A percentile compares a stretch with the other conserved stretches of the same genome.
These are phyloP conservation scores for Heliopora coerulea DNA, from an alignment of 92 coral and sea anemone genomes.

Conservation along the genomic window DNA sequence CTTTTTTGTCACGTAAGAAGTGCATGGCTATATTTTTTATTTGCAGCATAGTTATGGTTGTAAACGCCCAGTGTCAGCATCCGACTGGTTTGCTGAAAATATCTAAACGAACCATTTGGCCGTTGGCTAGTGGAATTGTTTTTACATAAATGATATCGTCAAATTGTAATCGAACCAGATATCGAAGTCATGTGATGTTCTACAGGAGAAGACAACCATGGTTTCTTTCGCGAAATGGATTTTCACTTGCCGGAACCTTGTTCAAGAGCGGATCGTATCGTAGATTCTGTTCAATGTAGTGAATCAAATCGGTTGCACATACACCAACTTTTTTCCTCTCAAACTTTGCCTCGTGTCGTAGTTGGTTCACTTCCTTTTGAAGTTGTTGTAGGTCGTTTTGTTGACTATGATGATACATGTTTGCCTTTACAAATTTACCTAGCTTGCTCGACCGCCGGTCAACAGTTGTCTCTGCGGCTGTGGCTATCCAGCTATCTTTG, in stretches of 20 bases:
- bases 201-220: slow-evolving; percentile 47
- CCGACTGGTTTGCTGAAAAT: too few species aligned
- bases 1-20: too few species aligned
- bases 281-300: slow-evolving; percentile 53
- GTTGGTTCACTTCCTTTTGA: slow-evolving; percentile 8
- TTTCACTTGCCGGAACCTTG: slow-evolving; percentile 63
- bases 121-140: background rate
- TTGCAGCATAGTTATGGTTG: background rate
- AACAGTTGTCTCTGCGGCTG: too few species aligned
- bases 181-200: background rate
- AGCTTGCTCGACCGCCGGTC: too few species aligned
- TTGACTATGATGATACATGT: slow-evolving; percentile 6
- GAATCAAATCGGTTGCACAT: slow-evolving; percentile 40
- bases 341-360: background rate
- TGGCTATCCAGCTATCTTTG: too few species aligned
- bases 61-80: background rate
- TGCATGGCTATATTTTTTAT: background rate
- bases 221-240: slow-evolving; percentile 61
- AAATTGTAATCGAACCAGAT: background rate
- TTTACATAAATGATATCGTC: background rate
- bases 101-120: background rate
- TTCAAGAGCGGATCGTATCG: slow-evolving; percentile 54
- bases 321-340: slow-evolving; percentile 9
- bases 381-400: slow-evolving; percentile 9
- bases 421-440: too few species aligned